Percentiles rank a stretch among this genome's conserved stretches.
These are phyloP conservation scores for Axinella damicornis DNA, from an alignment of 37 sponge, comb jelly and placozoan genomes.

Conservation along the genomic window DNA sequence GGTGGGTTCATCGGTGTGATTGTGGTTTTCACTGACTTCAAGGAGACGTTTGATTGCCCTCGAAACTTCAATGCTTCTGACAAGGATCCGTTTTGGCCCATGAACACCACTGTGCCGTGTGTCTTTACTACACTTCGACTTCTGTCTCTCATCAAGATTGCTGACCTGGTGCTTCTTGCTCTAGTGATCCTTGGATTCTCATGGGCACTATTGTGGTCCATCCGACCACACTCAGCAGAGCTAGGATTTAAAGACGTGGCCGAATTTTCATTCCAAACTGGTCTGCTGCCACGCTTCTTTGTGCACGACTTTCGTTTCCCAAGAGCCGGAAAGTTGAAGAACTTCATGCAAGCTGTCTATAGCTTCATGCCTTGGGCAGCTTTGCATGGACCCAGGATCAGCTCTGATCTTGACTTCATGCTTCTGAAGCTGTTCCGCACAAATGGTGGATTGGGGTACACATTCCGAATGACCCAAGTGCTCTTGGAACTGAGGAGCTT, in stretches of 20 bases:
- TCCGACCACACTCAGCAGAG: conserved; percentile 12
- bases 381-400: neutral
- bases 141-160: conserved; percentile 8
- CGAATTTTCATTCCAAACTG: conserved; percentile 35
- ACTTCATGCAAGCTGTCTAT: too few relatives aligned
- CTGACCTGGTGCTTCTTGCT: conserved; percentile 39
- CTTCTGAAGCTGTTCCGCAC: neutral
- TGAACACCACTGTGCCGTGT: conserved; percentile 5
- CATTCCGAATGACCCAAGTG: neutral
- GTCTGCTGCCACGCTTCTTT: neutral
- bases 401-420: neutral
- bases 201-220: conserved; percentile 15
- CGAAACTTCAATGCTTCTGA: neutral
- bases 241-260: conserved; percentile 30
- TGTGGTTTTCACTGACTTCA: conserved; percentile 20
- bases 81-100: neutral
- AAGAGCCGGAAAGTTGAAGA: neutral
- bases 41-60: conserved; percentile 43
- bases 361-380: neutral
- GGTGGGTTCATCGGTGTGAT: neutral
- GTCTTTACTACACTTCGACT: conserved; percentile 45
- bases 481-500: neutral
- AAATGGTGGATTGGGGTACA: neutral
- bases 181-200: neutral
- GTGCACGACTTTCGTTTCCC: neutral